Conservation (phyloP, 2,888 invertebrate species). For the Steinernema carpocapsae region DNA sequence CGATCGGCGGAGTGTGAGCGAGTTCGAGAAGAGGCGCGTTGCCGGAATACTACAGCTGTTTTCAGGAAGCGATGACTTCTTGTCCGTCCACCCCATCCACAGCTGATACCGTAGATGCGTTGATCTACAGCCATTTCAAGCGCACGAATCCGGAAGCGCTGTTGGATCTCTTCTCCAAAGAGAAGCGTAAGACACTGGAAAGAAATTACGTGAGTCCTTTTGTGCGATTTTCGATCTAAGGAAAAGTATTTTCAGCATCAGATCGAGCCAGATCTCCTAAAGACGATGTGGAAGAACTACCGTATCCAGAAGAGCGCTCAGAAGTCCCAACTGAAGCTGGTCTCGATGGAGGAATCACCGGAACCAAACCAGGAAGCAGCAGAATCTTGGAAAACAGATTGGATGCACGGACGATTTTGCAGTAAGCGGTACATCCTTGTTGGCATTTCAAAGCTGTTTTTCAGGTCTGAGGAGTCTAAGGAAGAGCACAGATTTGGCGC, state of each 20-base stretch:
- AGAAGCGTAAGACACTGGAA: not conserved
- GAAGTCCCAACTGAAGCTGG: not conserved
- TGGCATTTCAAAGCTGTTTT: not conserved
- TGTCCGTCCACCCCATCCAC: not conserved
- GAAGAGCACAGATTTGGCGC: not conserved
- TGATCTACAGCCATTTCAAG: not conserved
- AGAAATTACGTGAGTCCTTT: not conserved
- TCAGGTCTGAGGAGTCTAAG: not conserved
- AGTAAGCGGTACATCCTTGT: not conserved
- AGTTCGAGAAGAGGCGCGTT: no score
- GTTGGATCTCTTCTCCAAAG: not conserved
- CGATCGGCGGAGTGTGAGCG: no score
- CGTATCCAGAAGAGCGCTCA: not conserved
- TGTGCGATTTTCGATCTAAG: not conserved
- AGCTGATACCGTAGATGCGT: not conserved
- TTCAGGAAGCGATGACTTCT: not conserved
- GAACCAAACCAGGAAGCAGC: not conserved
- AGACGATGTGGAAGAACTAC: slow-evolving; percentile 6
- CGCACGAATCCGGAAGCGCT: not conserved
- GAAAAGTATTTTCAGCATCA: slow-evolving; percentile 1
- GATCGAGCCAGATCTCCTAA: not conserved
- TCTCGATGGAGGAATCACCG: not conserved
- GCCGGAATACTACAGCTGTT: no score
- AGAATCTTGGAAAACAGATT: not conserved
- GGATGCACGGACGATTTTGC: not conserved